These are phyloP conservation scores for Notamacropus eugenii DNA, from an alignment of 2,797 vertebrate genomes.

Conservation along the genomic window DNA sequence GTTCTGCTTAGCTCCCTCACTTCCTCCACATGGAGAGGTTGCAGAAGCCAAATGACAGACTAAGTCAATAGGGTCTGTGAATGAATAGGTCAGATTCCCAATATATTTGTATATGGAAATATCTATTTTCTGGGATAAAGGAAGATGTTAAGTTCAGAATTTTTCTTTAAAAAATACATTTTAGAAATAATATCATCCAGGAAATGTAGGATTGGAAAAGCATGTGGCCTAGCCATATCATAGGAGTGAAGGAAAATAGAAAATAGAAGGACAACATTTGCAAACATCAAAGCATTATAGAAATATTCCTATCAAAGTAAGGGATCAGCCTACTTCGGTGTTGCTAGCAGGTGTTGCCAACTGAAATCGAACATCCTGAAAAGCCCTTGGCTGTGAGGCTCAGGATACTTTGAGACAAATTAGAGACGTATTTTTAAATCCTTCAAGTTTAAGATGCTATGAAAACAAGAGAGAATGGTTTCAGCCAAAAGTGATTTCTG, in stretches of 20 bases:
- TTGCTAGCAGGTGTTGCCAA: neutral
- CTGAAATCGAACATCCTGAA: constrained; percentile 3
- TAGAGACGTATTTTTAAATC: constrained; percentile 41
- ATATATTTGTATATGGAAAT: neutral
- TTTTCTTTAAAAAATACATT: neutral
- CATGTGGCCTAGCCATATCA: neutral
- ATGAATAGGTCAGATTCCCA: neutral
- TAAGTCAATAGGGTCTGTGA: neutral
- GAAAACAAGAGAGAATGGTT: neutral
- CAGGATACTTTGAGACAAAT: constrained; percentile 18
- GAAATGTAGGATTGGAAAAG: neutral
- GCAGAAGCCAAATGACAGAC: neutral
- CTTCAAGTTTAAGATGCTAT: neutral
- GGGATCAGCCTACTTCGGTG: neutral
- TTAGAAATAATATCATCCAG: neutral
- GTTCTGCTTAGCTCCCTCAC: neutral
- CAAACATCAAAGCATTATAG: neutral
- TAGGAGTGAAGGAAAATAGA: neutral
- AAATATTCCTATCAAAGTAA: neutral
- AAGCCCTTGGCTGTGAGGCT: constrained; percentile 30
- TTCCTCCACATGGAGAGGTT: neutral
- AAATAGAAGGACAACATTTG: neutral
- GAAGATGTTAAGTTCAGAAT: neutral
- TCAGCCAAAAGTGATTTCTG: constrained; percentile 1
- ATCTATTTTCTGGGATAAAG: neutral